Evolutionary conservation across 2,888 invertebrate species (phyloP).

Genomic region (Lycophotia porphyrea): DNA sequence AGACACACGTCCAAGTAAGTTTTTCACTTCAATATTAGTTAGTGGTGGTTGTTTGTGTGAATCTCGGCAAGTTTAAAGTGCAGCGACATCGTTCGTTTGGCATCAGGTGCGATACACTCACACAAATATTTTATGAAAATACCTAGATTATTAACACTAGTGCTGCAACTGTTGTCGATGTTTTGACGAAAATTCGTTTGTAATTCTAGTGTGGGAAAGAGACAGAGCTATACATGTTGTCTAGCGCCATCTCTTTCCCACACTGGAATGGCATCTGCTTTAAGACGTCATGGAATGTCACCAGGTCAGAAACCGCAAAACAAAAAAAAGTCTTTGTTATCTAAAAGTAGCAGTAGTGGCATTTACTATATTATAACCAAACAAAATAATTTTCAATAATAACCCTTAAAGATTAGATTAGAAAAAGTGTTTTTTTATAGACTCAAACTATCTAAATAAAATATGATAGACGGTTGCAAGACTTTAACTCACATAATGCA

Average conservation of each 20-base stretch:
- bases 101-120: conserved; percentile 88
- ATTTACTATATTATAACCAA: neutral
- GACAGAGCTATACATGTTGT: too few relatives aligned
- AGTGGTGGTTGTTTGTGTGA: conserved; percentile 77
- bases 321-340: neutral
- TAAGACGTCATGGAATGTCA: too few relatives aligned
- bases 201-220: too few relatives aligned
- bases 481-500: conserved; percentile 6
- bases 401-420: conserved; percentile 15
- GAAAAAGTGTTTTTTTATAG: neutral
- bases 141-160: conserved; percentile 81
- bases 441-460: conserved; percentile 5
- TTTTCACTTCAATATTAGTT: conserved; percentile 65
- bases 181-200: conserved; percentile 67
- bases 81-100: conserved; percentile 82
- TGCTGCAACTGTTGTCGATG: conserved; percentile 69
- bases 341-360: neutral
- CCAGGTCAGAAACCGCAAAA: neutral
- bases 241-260: too few relatives aligned
- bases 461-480: conserved; percentile 31
- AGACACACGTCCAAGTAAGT: conserved; percentile 60
- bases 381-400: neutral
- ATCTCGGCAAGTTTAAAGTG: conserved; percentile 87
- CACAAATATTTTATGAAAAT: conserved; percentile 90
- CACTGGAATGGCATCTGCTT: too few relatives aligned